Conservation (phyloP, 2,888 invertebrate genomes). For the Erebia epiphron region DNA sequence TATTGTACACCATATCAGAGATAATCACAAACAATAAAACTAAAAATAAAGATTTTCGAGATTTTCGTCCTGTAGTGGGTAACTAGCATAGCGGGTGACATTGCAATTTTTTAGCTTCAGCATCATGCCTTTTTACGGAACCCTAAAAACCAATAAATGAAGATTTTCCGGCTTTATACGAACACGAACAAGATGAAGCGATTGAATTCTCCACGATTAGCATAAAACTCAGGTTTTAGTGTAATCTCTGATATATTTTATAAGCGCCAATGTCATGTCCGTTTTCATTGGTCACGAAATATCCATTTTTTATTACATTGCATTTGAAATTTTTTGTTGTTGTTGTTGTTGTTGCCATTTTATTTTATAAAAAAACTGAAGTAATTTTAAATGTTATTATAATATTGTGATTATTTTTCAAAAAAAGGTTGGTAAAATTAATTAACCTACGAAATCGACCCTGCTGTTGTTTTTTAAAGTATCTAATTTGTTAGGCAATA, state of each 20-base stretch:
- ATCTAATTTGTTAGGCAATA: background rate
- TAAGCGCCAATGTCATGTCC: slow-evolving; percentile 4
- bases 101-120: too few relatives aligned
- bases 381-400: background rate
- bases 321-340: background rate
- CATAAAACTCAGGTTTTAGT: slow-evolving; percentile 38
- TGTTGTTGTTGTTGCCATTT: slow-evolving; percentile 3
- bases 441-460: too few relatives aligned
- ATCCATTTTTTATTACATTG: slow-evolving; percentile 12
- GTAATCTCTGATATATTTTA: slow-evolving; percentile 36
- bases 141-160: slow-evolving; percentile 10
- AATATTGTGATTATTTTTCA: background rate
- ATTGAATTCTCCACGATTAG: slow-evolving; percentile 39
- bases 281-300: slow-evolving; percentile 22
- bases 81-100: too few relatives aligned
- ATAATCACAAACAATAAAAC: too few relatives aligned
- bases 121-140: background rate
- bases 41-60: too few relatives aligned
- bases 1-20: too few relatives aligned
- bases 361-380: background rate
- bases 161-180: slow-evolving; percentile 9
- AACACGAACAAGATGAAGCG: slow-evolving; percentile 34
- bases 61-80: too few relatives aligned
- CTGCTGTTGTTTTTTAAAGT: background rate
- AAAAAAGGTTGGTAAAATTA: background rate